Evolutionary conservation across 2,888 invertebrate species (phyloP), one percentile per base, ranked within the genome.

Genomic region (Harpagoxenus sublaevis): DNA sequence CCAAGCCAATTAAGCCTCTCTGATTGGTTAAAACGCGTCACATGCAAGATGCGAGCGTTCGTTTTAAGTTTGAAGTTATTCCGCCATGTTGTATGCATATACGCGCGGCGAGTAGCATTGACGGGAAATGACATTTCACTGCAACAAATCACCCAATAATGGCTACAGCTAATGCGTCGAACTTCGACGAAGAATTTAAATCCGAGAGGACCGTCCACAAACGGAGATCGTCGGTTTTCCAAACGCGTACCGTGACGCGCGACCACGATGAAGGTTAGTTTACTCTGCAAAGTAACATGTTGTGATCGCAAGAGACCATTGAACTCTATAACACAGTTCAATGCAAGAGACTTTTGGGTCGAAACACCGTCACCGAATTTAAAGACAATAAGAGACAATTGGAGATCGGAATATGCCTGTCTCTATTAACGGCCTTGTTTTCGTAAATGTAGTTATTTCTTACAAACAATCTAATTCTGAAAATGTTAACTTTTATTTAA

Each of bases 171-270:
- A 23, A 70, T 57, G 8, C 3, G 23, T 75, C 68, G 0, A 42
- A 81, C 2, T 18, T 35, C 6, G 77, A 84, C 48, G 83, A 79
- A 9, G 70, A 75, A 18, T 74, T 75, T n/a, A 55, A 66, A 23
- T 9, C 57, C 31, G 79, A 79, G 42, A 77, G 63, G 74, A 63
- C 42, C 23, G 35, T 85, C 51, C 65, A 77, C 5, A 93, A 93
- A 88, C 91, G 93, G 0, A 89, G 92, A 77, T 93, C 94, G 4
- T 88, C 88, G 18, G 57, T 93, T 74, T 94, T 92, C 53, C 89
- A 90, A 12, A 83, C 91, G 31, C 88, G 86, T 57, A 35, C 71
- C 8, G 53, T 48, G 63, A 23, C 51, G 65, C 79, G 45, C 10
- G 39, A 86, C 4, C 28, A 70, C 8, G 9, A 39, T 68, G 62